These are phyloP conservation scores for Ranitomeya variabilis DNA, from an alignment of 2,113 vertebrate species.

Conservation along the genomic window DNA sequence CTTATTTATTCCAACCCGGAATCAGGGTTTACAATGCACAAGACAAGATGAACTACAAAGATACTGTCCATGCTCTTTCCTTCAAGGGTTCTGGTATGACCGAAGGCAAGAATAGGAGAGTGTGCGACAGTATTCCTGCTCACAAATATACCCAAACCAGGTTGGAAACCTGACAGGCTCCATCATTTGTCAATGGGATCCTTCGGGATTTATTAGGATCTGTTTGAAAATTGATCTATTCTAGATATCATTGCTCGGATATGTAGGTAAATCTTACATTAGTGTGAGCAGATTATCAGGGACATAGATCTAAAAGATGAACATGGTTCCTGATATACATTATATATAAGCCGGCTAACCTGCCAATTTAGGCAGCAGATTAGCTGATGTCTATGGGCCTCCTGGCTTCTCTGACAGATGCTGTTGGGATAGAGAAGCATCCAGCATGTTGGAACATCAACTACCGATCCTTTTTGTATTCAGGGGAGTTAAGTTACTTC, in stretches of 20 bases:
- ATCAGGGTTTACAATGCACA: not conserved
- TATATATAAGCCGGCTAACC: too few relatives aligned
- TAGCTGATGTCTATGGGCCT: too few relatives aligned
- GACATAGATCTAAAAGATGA: not conserved
- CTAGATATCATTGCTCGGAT: too few relatives aligned
- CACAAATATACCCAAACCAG: not conserved
- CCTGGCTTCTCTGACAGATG: too few relatives aligned
- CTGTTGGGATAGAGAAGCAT: too few relatives aligned
- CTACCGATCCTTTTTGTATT: too few relatives aligned
- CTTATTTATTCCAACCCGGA: conserved; percentile 7
- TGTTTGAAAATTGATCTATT: too few relatives aligned
- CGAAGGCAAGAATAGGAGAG: not conserved
- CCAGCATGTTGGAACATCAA: too few relatives aligned
- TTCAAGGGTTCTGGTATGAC: not conserved
- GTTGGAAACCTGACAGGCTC: not conserved
- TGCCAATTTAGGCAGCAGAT: too few relatives aligned
- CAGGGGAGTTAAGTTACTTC: too few relatives aligned
- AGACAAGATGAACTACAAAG: not conserved
- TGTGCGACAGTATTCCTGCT: not conserved
- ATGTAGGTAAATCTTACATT: not conserved
- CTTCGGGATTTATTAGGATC: not conserved
- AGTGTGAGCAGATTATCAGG: not conserved
- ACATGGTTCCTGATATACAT: not conserved
- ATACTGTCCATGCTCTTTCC: not conserved
- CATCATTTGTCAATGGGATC: not conserved